Percentiles rank a stretch among this genome's conserved stretches.
phyloP scores from a whole-genome alignment of 1,140 invertebrate genomes.

The Sweltsa coloradensis region DNA sequence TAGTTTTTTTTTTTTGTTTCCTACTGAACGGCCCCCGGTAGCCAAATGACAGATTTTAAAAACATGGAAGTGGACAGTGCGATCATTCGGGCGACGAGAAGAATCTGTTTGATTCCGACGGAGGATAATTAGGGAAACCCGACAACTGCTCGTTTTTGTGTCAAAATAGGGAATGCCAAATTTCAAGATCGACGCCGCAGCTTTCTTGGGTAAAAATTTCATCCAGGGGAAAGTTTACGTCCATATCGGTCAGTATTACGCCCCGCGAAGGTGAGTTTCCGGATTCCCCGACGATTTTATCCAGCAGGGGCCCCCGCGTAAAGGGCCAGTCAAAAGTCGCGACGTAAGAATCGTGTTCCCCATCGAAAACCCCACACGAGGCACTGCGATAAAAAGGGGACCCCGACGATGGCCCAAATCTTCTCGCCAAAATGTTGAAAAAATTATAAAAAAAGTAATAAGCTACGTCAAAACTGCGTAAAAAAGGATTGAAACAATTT shows the following conservation, averaged over 20 bases:
- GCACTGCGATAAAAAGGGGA: too few relatives aligned
- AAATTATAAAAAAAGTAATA: too few relatives aligned
- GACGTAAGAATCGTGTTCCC: too few relatives aligned
- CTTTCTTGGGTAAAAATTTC: conserved; percentile 55
- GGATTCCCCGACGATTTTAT: neutral
- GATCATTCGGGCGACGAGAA: conserved; percentile 38
- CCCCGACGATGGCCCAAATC: too few relatives aligned
- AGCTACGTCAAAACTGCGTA: too few relatives aligned
- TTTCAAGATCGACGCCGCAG: conserved; percentile 37
- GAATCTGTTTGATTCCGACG: conserved; percentile 34
- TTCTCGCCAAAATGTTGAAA: too few relatives aligned
- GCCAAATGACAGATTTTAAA: conserved; percentile 37
- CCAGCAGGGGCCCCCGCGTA: neutral
- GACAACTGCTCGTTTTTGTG: conserved; percentile 47
- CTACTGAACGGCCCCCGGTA: conserved; percentile 54
- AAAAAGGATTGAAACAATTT: too few relatives aligned
- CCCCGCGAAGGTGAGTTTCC: conserved; percentile 47
- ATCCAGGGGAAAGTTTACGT: conserved; percentile 60
- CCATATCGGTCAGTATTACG: conserved; percentile 51
- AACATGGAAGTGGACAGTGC: conserved; percentile 36
- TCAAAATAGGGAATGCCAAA: conserved; percentile 33
- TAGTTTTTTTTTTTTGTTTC: conserved; percentile 63
- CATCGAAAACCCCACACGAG: too few relatives aligned
- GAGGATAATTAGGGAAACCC: conserved; percentile 47
- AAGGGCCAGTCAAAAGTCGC: conserved; percentile 4